Conservation (phyloP, 23 tunicate species). For the Trididemnum miniatum region DNA sequence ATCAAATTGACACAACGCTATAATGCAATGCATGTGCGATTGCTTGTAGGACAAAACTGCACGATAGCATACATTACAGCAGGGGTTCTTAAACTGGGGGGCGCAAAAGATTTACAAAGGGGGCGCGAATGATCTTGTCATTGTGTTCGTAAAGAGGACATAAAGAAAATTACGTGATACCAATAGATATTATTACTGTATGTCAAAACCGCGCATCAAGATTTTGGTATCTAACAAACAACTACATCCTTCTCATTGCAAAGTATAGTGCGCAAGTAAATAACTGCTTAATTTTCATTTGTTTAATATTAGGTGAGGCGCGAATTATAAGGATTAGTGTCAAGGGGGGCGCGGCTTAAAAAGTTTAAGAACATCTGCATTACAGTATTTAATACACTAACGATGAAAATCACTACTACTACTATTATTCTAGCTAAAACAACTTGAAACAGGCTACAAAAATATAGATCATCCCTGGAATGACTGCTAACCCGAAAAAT, state of each 20-base stretch:
- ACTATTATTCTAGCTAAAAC: no score
- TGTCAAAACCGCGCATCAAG: no score
- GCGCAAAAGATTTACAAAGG: neutral
- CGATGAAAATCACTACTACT: no score
- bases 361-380: no score
- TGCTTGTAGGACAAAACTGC: no score
- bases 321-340: neutral
- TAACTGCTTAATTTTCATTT: neutral
- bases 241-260: neutral
- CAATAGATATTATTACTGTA: neutral
- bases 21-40: no score
- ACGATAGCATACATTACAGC: no score
- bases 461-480: no score
- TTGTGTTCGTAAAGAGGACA: neutral
- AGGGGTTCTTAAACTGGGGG: neutral
- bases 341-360: neutral
- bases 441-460: no score
- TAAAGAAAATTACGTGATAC: neutral
- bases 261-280: neutral
- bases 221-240: neutral
- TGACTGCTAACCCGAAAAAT: no score
- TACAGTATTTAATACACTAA: no score
- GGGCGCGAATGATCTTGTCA: neutral
- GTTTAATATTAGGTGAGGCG: neutral
- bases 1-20: no score